Evolutionary conservation across 1,140 invertebrate species (phyloP), one percentile per base, ranked within the genome.

Genomic region (Drosophila ohnishii): DNA sequence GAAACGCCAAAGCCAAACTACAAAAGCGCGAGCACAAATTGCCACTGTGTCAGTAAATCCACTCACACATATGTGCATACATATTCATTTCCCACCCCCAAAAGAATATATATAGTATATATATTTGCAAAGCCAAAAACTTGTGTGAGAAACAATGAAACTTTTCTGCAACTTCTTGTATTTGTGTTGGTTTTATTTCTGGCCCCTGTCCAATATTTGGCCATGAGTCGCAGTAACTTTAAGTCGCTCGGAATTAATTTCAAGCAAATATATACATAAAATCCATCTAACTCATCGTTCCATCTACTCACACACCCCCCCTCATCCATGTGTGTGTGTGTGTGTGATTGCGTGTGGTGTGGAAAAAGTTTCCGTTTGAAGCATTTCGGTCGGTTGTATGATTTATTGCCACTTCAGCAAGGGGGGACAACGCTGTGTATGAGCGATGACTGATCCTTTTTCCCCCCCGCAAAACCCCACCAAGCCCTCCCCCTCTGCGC

Each of bases 1-100:
- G 84, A 87, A 88, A 87, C 84, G 83, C 71, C 76, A 87, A 87
- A 87, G 83, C 71, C 76, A 87, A 85, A 87, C 83, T 87, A 82
- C 79, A 83, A 86, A 78, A 86, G 83, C 83, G 75, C 73, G 75
- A 78, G 72, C 71, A 76, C 73, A 76, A 76, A 76, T 76, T 76
- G 72, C 73, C 56, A 70, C 65, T 53, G 61, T 69, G 62, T 42
- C 67, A 56, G 59, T 48, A 70, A 63, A 59, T 53, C 42, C 56
- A 60, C 45, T 51, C 53, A 19, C 45, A 69, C 42, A 67, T 34
- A 57, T 40, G 57, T 56, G 25, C 34, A 14, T 22, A 61, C 16
- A 61, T 61, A 61, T 61, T 19, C 19, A 47, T 40, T 25, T 56
- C 35, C 28, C 37, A 45, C 1, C 28, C 8, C 32, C 13, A n/a